Percentiles rank a stretch among this genome's conserved stretches.
Evolutionary conservation across 1,140 invertebrate genomes (phyloP).

Genomic region (Chlorops oryzae): DNA sequence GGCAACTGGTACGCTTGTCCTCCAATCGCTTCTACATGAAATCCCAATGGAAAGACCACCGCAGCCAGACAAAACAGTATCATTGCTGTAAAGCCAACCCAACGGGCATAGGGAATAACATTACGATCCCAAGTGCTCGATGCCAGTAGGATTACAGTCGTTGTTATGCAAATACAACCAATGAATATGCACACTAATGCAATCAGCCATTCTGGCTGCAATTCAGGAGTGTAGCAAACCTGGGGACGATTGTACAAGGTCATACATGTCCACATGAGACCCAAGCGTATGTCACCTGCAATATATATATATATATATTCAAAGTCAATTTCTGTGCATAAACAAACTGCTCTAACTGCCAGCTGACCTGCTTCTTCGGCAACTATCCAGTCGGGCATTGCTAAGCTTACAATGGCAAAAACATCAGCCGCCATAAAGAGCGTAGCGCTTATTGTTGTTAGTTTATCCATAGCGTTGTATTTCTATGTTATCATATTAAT

Average conservation of each 20-base stretch:
- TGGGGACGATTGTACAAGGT: conserved; percentile 83
- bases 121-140: conserved; percentile 87
- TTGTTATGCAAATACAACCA: conserved; percentile 87
- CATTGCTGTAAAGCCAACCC: conserved; percentile 95
- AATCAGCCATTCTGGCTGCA: conserved; percentile 85
- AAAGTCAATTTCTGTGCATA: too few species aligned
- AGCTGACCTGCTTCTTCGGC: conserved; percentile 81
- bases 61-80: conserved; percentile 92
- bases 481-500: too few species aligned
- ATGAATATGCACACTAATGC: conserved; percentile 86
- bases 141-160: conserved; percentile 79
- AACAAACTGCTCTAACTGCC: too few species aligned
- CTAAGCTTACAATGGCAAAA: conserved; percentile 87
- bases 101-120: conserved; percentile 85
- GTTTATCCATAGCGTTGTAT: conserved; percentile 96
- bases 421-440: conserved; percentile 88
- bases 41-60: conserved; percentile 93
- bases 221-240: conserved; percentile 78
- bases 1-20: conserved; percentile 92
- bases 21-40: conserved; percentile 91
- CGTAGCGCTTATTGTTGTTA: conserved; percentile 85
- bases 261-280: conserved; percentile 90
- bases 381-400: conserved; percentile 94
- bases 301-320: too few species aligned
- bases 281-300: conserved; percentile 74